Conservation (phyloP, 2,797 vertebrate genomes). For the Squalus acanthias region DNA sequence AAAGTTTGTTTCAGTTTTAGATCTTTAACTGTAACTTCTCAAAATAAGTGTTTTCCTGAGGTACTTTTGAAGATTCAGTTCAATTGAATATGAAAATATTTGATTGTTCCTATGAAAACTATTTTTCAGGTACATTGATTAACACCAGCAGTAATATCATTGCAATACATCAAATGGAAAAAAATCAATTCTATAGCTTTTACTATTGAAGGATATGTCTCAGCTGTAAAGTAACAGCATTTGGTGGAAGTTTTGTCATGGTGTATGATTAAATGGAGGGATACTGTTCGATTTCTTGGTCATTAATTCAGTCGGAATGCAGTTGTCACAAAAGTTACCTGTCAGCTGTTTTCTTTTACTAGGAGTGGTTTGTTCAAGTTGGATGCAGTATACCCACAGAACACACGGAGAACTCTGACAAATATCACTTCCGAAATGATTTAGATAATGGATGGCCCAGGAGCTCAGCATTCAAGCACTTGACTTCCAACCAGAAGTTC, state of each 20-base stretch:
- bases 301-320: conserved; percentile 2
- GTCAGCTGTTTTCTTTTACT: not conserved
- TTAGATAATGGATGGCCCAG: not conserved
- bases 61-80: not conserved
- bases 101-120: not conserved
- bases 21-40: not conserved
- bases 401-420: not conserved
- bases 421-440: not conserved
- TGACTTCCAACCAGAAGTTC: not conserved
- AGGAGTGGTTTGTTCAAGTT: not conserved
- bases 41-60: not conserved
- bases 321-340: not conserved
- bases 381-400: not conserved
- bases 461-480: not conserved
- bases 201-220: not conserved
- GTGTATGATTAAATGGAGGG: conserved; percentile 7
- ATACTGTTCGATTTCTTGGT: conserved; percentile 3
- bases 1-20: not conserved
- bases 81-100: not conserved
- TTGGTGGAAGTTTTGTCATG: conserved; percentile 16
- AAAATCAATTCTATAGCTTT: conserved; percentile 20
- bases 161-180: not conserved
- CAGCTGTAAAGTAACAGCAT: not conserved
- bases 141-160: not conserved
- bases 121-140: not conserved